Evolutionary conservation across 2,888 invertebrate genomes (phyloP).

Genomic region (Leptopilina syphax): DNA sequence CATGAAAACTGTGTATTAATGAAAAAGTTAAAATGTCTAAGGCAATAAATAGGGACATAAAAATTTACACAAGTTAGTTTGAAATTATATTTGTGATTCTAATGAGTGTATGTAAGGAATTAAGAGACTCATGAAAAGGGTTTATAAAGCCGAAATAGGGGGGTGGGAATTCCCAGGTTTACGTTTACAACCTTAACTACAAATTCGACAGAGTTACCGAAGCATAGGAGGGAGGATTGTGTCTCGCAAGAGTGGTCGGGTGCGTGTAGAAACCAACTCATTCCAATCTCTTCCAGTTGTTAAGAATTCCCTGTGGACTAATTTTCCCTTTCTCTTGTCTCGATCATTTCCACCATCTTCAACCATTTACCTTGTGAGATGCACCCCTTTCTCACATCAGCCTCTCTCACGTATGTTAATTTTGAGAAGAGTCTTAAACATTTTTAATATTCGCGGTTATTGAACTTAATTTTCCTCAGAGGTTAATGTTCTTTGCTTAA

Average conservation of each 20-base stretch:
- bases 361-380: conserved; percentile 44
- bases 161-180: conserved; percentile 73
- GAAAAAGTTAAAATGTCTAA: not conserved
- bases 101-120: conserved; percentile 28
- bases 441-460: too few relatives aligned
- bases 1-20: too few relatives aligned
- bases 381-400: not conserved
- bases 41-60: not conserved
- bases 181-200: conserved; percentile 76
- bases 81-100: not conserved
- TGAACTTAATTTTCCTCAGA: too few relatives aligned
- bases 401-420: conserved; percentile 17
- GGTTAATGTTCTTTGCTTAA: too few relatives aligned
- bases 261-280: conserved; percentile 68
- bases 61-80: not conserved
- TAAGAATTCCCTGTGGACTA: conserved; percentile 76
- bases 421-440: not conserved
- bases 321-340: conserved; percentile 63
- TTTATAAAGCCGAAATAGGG: conserved; percentile 46
- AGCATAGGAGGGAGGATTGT: conserved; percentile 73
- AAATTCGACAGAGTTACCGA: conserved; percentile 76
- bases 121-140: conserved; percentile 49
- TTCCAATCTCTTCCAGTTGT: conserved; percentile 71
- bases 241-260: conserved; percentile 75
- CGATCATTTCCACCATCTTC: conserved; percentile 54